A percentile compares a stretch with the other conserved stretches of the same genome.
These are phyloP conservation scores for Chaetops frenatus DNA, from an alignment of 2,113 vertebrate species.

Conservation along the genomic window DNA sequence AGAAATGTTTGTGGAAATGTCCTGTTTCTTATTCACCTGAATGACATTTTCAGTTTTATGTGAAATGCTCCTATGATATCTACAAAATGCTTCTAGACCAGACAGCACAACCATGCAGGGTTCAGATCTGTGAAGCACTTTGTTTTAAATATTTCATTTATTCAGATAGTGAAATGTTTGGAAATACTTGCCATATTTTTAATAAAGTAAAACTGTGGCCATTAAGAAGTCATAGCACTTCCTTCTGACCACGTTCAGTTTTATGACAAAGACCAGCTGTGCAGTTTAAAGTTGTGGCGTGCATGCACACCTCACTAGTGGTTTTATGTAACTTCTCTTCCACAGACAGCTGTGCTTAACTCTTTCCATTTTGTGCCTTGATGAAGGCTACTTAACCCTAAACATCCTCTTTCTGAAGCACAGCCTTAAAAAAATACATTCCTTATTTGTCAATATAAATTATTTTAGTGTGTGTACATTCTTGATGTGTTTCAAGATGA, in stretches of 20 bases:
- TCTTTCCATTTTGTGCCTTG: constrained; percentile 74
- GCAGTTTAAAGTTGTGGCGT: constrained; percentile 69
- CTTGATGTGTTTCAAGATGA: constrained; percentile 62
- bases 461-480: constrained; percentile 69
- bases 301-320: constrained; percentile 79
- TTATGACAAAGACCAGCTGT: constrained; percentile 64
- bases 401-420: constrained; percentile 67
- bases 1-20: constrained; percentile 77
- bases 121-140: constrained; percentile 76
- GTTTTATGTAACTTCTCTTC: constrained; percentile 67
- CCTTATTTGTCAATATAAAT: constrained; percentile 77
- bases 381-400: constrained; percentile 67
- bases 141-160: constrained; percentile 63
- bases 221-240: constrained; percentile 63
- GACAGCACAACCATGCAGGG: constrained; percentile 62
- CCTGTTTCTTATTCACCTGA: constrained; percentile 69
- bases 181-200: constrained; percentile 72
- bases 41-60: constrained; percentile 74
- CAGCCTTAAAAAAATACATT: constrained; percentile 76
- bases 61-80: constrained; percentile 73
- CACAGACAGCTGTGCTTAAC: constrained; percentile 68
- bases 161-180: constrained; percentile 65
- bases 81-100: constrained; percentile 78
- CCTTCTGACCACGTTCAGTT: constrained; percentile 55
- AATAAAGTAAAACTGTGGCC: constrained; percentile 71